A percentile compares a stretch with the other conserved stretches of the same genome.
Evolutionary conservation across 2,113 vertebrate genomes (phyloP).

Genomic region (Rhombomys opimus): DNA sequence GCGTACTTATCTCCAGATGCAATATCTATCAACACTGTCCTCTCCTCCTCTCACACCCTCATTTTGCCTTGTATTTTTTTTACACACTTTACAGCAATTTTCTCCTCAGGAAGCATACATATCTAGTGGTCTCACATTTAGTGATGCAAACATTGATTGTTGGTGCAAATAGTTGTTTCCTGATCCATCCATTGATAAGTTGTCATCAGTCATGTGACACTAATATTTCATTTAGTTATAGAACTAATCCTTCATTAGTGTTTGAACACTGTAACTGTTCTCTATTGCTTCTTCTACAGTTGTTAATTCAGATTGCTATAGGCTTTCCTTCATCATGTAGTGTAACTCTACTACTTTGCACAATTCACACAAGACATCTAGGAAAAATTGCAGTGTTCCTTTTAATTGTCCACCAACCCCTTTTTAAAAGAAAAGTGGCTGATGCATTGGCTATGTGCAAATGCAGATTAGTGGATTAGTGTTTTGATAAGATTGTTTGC

Average conservation of each 20-base stretch:
- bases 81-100: background rate
- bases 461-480: background rate
- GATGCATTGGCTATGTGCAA: background rate
- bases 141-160: slow-evolving; percentile 9
- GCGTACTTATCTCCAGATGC: background rate
- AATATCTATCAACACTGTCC: background rate
- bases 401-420: background rate
- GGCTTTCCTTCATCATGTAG: background rate
- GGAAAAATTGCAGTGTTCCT: background rate
- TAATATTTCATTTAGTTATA: slow-evolving; percentile 11
- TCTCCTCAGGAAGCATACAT: background rate
- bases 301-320: background rate
- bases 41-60: background rate
- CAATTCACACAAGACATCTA: background rate
- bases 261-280: slow-evolving; percentile 50
- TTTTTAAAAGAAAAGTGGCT: background rate
- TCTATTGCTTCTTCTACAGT: background rate
- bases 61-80: background rate
- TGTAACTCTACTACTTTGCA: background rate
- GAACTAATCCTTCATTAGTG: slow-evolving; percentile 16
- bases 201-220: background rate
- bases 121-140: background rate
- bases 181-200: background rate
- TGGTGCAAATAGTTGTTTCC: background rate
- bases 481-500: background rate